Percentiles rank a stretch among this genome's conserved stretches.
phyloP scores from a whole-genome alignment of 2,888 invertebrate genomes.

The Zygothrica quintamaculata region DNA sequence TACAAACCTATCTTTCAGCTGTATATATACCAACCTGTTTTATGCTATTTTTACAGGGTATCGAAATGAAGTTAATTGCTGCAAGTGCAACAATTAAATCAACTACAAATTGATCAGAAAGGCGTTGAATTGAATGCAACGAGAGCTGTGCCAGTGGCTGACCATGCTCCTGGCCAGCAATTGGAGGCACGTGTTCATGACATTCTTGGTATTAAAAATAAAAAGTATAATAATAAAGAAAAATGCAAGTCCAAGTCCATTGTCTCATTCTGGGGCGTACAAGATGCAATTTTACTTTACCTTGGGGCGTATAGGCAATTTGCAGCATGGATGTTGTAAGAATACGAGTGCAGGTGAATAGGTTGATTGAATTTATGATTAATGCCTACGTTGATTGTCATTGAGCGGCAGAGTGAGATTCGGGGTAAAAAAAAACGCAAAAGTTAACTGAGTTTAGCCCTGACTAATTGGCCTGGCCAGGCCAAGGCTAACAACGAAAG shows the following conservation, averaged over 20 bases:
- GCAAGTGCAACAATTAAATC: constrained; percentile 26
- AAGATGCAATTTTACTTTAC: constrained; percentile 15
- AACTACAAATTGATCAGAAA: constrained; percentile 28
- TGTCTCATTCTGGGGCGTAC: constrained; percentile 24
- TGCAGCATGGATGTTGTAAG: constrained; percentile 54
- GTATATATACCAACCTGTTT: not conserved
- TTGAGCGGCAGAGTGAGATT: constrained; percentile 37
- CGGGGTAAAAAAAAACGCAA: not conserved
- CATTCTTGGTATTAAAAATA: constrained; percentile 48
- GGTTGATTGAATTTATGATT: constrained; percentile 70
- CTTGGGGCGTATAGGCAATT: constrained; percentile 28
- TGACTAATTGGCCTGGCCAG: constrained; percentile 67
- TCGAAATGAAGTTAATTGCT: constrained; percentile 14
- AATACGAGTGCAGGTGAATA: constrained; percentile 73
- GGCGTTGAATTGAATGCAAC: constrained; percentile 21
- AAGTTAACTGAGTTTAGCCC: constrained; percentile 17
- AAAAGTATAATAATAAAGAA: too few species aligned
- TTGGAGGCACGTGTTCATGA: constrained; percentile 56
- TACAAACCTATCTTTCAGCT: too few species aligned
- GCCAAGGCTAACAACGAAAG: constrained; percentile 54
- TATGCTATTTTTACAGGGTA: constrained; percentile 18
- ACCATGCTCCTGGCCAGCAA: constrained; percentile 41
- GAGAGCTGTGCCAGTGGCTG: constrained; percentile 13
- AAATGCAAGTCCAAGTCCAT: constrained; percentile 24
- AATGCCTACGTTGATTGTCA: constrained; percentile 51